Evolutionary conservation across 2,888 invertebrate genomes (phyloP).

Genomic region (Eustalomyia histrio): DNA sequence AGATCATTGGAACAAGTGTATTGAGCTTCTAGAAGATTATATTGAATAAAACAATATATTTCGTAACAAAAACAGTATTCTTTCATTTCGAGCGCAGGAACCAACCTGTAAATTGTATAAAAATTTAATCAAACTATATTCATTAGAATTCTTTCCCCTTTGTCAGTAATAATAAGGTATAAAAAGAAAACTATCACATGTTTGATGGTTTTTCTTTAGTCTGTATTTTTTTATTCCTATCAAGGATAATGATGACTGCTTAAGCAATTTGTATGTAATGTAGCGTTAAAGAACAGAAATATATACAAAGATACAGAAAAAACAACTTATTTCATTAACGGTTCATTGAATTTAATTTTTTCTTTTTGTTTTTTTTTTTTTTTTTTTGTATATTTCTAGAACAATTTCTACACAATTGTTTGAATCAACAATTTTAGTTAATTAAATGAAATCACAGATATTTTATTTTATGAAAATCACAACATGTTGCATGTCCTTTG

Average conservation of each 20-base stretch:
- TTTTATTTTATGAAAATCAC: neutral
- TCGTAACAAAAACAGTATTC: too few relatives aligned
- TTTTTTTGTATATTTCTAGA: neutral
- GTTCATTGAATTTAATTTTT: slow-evolving; percentile 55
- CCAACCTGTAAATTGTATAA: too few relatives aligned
- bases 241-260: slow-evolving; percentile 39
- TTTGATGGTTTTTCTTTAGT: neutral
- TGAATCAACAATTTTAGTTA: slow-evolving; percentile 32
- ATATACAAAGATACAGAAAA: slow-evolving; percentile 1
- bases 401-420: neutral
- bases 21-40: too few relatives aligned
- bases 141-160: neutral
- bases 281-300: slow-evolving; percentile 26
- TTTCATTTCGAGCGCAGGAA: too few relatives aligned
- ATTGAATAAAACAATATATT: too few relatives aligned
- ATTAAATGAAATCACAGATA: slow-evolving; percentile 10
- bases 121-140: too few relatives aligned
- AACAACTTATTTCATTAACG: slow-evolving; percentile 36
- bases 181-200: slow-evolving; percentile 31
- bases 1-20: too few relatives aligned
- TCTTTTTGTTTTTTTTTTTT: neutral
- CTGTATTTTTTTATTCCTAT: slow-evolving; percentile 2
- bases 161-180: neutral
- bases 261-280: slow-evolving; percentile 54
- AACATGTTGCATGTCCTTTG: neutral